These are phyloP conservation scores for Macrotrachela quadricornifera DNA, from an alignment of 1,140 invertebrate species.

Conservation along the genomic window DNA sequence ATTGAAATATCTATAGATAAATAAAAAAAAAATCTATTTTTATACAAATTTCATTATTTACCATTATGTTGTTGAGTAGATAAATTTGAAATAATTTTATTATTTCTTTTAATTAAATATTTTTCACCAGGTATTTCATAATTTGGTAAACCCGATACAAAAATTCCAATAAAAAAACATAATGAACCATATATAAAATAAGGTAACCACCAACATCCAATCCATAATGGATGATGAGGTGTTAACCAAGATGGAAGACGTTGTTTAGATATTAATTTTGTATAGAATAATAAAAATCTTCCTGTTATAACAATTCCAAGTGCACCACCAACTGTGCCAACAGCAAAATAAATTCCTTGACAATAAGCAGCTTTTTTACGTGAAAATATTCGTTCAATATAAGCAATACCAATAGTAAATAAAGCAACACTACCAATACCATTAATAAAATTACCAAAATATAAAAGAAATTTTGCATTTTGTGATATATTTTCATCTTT, in stretches of 20 bases:
- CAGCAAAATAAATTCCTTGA: conserved; percentile 5
- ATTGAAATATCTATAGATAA: background rate
- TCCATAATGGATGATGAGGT: background rate
- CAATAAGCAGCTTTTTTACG: conserved; percentile 1
- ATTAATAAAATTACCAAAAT: background rate
- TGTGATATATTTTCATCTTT: background rate
- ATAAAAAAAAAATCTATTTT: background rate
- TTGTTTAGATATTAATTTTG: background rate
- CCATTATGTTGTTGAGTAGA: too few relatives aligned
- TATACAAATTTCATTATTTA: too few relatives aligned
- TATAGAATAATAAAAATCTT: background rate
- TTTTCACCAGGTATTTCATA: too few relatives aligned
- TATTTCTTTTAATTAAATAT: too few relatives aligned
- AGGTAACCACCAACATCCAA: conserved; percentile 1
- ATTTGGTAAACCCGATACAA: background rate
- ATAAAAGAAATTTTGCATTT: conserved; percentile 2
- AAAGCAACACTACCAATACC: conserved; percentile 5
- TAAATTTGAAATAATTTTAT: too few relatives aligned
- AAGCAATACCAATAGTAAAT: conserved; percentile 1
- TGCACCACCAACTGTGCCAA: background rate
- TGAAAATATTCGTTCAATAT: conserved; percentile 1
- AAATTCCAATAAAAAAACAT: background rate
- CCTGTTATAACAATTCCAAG: conserved; percentile 4
- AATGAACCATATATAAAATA: background rate
- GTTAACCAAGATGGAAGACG: background rate